phyloP scores from a whole-genome alignment of 2,113 vertebrate genomes.

The cat (Felis catus) region DNA sequence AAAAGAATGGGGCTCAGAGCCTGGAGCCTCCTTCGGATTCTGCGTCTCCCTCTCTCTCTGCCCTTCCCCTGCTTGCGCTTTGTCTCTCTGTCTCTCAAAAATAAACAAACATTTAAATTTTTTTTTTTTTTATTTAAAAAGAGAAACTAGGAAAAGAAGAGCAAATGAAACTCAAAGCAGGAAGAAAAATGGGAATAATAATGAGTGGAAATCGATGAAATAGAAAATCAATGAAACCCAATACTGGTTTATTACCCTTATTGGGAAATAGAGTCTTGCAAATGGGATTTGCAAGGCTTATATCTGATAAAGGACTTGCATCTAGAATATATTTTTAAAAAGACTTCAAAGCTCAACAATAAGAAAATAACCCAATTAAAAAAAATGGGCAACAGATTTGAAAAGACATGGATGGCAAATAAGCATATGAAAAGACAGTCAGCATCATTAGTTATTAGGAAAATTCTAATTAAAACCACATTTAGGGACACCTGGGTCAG shows the following conservation, averaged over 20 bases:
- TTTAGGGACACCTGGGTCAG: no score
- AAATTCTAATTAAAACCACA: constrained; percentile 23
- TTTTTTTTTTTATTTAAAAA: no score
- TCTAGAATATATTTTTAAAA: not conserved
- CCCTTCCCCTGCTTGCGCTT: no score
- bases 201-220: not conserved
- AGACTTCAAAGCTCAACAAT: not conserved
- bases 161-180: constrained; percentile 1
- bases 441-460: not conserved
- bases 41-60: no score
- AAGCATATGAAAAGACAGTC: not conserved
- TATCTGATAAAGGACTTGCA: not conserved
- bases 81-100: no score
- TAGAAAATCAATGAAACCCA: not conserved
- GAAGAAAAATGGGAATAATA: not conserved
- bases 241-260: not conserved
- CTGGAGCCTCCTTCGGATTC: no score
- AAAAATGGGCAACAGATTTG: not conserved
- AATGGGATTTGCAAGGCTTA: not conserved
- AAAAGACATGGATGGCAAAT: not conserved
- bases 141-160: not conserved
- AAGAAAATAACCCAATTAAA: not conserved
- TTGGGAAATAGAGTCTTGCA: not conserved
- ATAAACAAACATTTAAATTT: no score
- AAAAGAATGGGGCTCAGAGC: not conserved